Evolutionary conservation across 2,797 vertebrate species (phyloP), one percentile per base, ranked within the genome.

Genomic region (Astyanax mexicanus): DNA sequence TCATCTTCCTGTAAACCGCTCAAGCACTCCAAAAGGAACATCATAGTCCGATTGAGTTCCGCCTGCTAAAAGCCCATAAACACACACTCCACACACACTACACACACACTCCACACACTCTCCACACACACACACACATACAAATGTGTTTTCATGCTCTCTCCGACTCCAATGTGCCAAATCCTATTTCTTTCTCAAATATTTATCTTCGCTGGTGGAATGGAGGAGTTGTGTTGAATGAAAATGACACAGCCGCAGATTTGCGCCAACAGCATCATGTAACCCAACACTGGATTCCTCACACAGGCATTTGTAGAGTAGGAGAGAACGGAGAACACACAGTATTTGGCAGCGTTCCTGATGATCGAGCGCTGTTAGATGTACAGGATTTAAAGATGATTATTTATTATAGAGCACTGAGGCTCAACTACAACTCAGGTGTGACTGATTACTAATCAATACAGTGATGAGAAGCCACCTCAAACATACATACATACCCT

Each of bases 371-470:
- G 52, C 42, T 13, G 40, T 29, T 64, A 21, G 25, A 54, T 4
- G 1, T 38, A 79, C 61, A 54, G 32, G n/a, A n/a, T 4, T 79
- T 74, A 74, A 79, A 69, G 49, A 69, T 74, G 11, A 45, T 69
- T 74, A 69, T 74, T 74, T 74, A 79, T 71, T 57, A 38, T 42
- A 1, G 15, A 79, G 51, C 25, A 3, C 19, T 42, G 45, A 13
- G 66, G 65, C 65, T 52, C 27, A 62, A 54, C 54, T 57, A n/a
- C n/a, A n/a, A n/a, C n/a, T n/a, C n/a, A 42, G 61, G 27, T 60
- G 60, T 76, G 74, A 75, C 37, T 44, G 65, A 71, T 72, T 42
- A 32, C 54, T 58, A 37, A 80, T 80, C 67, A 81, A 78, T 75
- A 71, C 52, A 55, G n/a, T n/a, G n/a, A n/a, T n/a, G n/a, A n/a